Evolutionary conservation across 2,113 vertebrate species (phyloP), one percentile per base, ranked within the genome.

Genomic region (Epinephelus fuscoguttatus): DNA sequence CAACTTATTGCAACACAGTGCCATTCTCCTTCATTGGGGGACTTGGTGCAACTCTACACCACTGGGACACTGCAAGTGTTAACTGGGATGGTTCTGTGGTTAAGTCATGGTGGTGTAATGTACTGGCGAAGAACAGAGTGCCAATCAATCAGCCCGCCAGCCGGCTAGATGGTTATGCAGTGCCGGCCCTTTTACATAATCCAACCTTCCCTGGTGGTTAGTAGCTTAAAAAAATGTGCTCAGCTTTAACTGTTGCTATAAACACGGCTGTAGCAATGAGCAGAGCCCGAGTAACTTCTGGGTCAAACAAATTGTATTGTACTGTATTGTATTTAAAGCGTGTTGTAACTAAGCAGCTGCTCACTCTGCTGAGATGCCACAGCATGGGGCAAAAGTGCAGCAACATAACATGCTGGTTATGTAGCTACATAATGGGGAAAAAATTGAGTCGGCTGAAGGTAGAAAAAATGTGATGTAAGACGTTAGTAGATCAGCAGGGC

Each of bases 41-140:
- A 64, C 59, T 70, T 73, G 18, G 14, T 88, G 85, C 33, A 93
- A 90, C 82, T 78, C 70, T 80, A 90, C 77, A 91, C 81, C 77
- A 45, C 66, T 64, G 76, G 61, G 56, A 78, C 79, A 69, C 33
- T 74, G 77, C 59, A 85, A 80, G 85, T 88, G 88, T 88, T 88
- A 85, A 92, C 78, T 78, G 53, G 75, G 63, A 92, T 93, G 77
- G 72, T 89, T 91, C 47, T 84, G 84, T 75, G 60, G 80, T 92
- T 88, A 84, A 89, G 88, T 93, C 92, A 94, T 82, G 81, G 81
- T 88, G 87, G 84, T 87, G 86, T 80, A 91, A 92, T 80, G 71
- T 69, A 75, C 84, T 88, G 70, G 80, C 88, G 59, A 56, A 81
- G 75, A 89, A 70, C 84, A 77, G 56, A 19, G 67, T 81, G 84